These are phyloP conservation scores for Zoanthus solanderi DNA, from an alignment of 92 coral and sea anemone species.

Conservation along the genomic window DNA sequence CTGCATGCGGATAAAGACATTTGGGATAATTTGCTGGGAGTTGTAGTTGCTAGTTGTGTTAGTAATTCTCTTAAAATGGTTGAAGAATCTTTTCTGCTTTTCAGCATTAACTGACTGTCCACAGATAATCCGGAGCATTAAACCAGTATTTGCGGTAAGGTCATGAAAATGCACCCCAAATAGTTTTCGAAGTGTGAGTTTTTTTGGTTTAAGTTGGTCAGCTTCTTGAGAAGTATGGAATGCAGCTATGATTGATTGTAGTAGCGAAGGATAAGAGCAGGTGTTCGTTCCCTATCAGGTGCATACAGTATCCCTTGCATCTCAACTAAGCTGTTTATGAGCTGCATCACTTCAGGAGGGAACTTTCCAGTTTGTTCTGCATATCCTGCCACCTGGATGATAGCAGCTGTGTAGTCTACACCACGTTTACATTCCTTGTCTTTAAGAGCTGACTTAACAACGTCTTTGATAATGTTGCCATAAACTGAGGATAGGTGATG, in stretches of 20 bases:
- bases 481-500: conserved; percentile 24
- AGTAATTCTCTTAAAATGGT: conserved; percentile 55
- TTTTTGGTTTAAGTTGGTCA: conserved; percentile 41
- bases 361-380: too few relatives aligned
- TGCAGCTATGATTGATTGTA: conserved; percentile 63
- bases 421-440: conserved; percentile 68
- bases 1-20: conserved; percentile 53
- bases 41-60: conserved; percentile 61
- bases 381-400: conserved; percentile 34
- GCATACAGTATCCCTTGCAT: conserved; percentile 59
- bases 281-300: conserved; percentile 8
- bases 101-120: conserved; percentile 70
- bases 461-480: conserved; percentile 25
- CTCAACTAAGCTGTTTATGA: not conserved
- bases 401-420: conserved; percentile 57
- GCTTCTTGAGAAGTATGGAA: conserved; percentile 50
- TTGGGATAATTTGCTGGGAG: not conserved
- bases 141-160: conserved; percentile 63
- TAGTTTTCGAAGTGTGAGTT: conserved; percentile 51
- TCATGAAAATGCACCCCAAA: conserved; percentile 67
- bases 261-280: too few relatives aligned
- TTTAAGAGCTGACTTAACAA: conserved; percentile 32
- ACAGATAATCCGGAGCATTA: conserved; percentile 66
- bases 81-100: conserved; percentile 56
- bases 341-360: not conserved